A percentile compares a stretch with the other conserved stretches of the same genome.
phyloP scores from a whole-genome alignment of 1,140 invertebrate species.

The Zaprionus ghesquierei region DNA sequence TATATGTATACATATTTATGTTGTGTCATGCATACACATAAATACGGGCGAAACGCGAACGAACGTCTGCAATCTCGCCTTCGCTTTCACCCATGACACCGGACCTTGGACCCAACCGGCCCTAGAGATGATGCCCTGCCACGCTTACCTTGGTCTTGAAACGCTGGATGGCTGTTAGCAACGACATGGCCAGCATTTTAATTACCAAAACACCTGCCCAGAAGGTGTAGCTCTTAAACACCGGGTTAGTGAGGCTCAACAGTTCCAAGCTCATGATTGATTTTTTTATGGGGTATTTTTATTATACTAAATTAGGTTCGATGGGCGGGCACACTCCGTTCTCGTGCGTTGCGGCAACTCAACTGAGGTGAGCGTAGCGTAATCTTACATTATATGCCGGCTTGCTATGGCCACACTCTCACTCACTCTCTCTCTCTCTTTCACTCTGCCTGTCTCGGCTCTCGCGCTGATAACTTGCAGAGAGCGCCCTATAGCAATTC shows the following conservation, averaged over 20 bases:
- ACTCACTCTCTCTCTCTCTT: not conserved
- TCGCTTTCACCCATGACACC: constrained; percentile 18
- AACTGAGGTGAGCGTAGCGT: constrained; percentile 21
- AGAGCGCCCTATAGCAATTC: not conserved
- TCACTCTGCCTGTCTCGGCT: not conserved
- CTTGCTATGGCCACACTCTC: not conserved
- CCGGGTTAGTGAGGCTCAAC: constrained; percentile 76
- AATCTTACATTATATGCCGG: constrained; percentile 23
- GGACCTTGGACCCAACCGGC: constrained; percentile 37
- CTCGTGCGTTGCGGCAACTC: constrained; percentile 14
- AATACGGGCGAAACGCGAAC: not conserved
- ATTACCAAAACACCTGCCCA: constrained; percentile 85
- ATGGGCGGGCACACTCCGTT: not conserved
- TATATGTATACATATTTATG: no score
- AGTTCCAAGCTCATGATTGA: constrained; percentile 62
- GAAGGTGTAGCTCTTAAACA: constrained; percentile 84
- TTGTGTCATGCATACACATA: not conserved
- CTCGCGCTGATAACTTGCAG: not conserved
- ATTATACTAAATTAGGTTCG: not conserved
- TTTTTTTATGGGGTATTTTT: constrained; percentile 20
- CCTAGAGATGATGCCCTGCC: not conserved
- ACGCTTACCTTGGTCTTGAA: constrained; percentile 85
- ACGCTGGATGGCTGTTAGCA: constrained; percentile 84
- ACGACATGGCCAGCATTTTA: constrained; percentile 85
- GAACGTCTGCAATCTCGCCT: not conserved